Base-by-base conservation (phyloP, 1,140 invertebrate species). In the Drosophila busckii region DNA sequence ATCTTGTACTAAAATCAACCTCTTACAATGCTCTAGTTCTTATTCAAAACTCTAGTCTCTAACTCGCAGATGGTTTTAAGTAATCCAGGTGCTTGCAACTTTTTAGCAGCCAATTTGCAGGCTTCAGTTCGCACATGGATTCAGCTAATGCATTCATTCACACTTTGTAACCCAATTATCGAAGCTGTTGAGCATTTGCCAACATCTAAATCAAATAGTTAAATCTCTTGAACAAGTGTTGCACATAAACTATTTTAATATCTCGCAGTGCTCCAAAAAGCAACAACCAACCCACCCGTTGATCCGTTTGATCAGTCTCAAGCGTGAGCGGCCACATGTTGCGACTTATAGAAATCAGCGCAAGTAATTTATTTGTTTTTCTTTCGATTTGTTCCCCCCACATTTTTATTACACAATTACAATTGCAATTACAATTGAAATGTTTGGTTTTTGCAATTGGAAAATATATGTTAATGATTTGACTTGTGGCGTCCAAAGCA, bases 341-440 rank as follows among this genome's bases (percentile, higher is more conserved):
- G 58, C 4, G 58, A 29, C 44, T 31, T 32, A 52, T 28, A 23
- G 38, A 4, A 29, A 53, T 50, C n/a, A 32, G 25, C 49, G 46
- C 38, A 28, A 34, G 41, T 42, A 42, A 17, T 8, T 4, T 20
- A 10, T 38, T 28, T 41, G 12, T 6, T 32, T 35, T 28, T 35
- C 3, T 17, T 13, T n/a, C 3, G 19, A 42, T 31, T 42, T 22
- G 8, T 15, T 23, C 15, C 32, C 19, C 13, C 41, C 35, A 20
- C 38, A 10, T 45, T 40, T 55, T 56, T 35, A 63, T 64, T 64
- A 46, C 60, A 64, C 52, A 64, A 64, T 64, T 64, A 54, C 54
- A 64, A 59, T 59, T 59, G 60, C 52, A 64, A 64, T 64, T 64
- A 54, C 54, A 64, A 59, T 59, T 59, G 60, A 64, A 64, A 52